Base-by-base conservation (phyloP, 2,888 invertebrate genomes). In the Oscheius myriophilus region DNA sequence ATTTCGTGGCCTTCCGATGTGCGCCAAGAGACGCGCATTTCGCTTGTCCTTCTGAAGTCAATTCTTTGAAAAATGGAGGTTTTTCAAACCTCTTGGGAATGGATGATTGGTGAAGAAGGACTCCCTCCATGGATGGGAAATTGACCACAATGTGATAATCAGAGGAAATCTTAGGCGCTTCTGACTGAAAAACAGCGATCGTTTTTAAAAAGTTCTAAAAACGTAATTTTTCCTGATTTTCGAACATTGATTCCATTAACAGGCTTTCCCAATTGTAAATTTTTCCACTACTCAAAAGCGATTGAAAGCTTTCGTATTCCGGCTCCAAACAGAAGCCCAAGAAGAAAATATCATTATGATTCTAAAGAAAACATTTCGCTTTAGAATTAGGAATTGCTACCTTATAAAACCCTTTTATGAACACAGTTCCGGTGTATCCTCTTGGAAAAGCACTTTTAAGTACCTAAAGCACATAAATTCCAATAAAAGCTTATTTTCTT, bases 281-380 rank as follows among this genome's bases (percentile, higher is more conserved):
- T 33, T 9, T 9, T 33, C 33, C 33, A 33, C 33, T 18, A 46
- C 33, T 61, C 2, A 49, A 3, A 11, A 61, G 21, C 11, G 49
- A 66, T 70, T 33, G 69, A 67, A 72, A 71, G 18, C 74, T 73
- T 54, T 81, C 79, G 46, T 70, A 70, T 16, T 80, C 76, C 11
- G 78, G 76, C 46, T 84, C 81, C 39, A 82, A 68, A 0, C 77
- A 74, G 23, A 79, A 79, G 43, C 81, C 80, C 41, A 80, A 59
- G 62, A 82, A 80, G 54, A 76, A 81, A 21, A 84, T 84, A 49
- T 80, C 76, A 64, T 83, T 84, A 74, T 84, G 84, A 61, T 79
- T 80, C 70, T 78, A 42, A 57, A 71, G 0, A 0, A 33, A 41
- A 25, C n/a, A 16, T 43, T 43, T 43, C 12, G n/a, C n/a, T n/a